Evolutionary conservation across 2,888 invertebrate species (phyloP), one percentile per base, ranked within the genome.

Genomic region (Salpingus planirostris): DNA sequence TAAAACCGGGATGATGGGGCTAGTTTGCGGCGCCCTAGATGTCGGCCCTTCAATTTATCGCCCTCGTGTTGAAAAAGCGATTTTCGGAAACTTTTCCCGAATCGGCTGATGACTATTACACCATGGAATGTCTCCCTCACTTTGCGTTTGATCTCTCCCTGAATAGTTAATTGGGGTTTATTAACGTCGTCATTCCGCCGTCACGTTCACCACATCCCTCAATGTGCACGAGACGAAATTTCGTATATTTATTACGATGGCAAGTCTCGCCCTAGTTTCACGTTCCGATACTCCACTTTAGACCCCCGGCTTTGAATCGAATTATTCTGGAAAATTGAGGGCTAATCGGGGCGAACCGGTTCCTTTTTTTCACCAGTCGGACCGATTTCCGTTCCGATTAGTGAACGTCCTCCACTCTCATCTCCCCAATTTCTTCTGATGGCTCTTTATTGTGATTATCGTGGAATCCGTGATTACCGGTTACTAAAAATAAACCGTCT

Each of bases 131-230:
- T 18, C 18, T 18, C 18, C 18, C 23, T 33, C n/a, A n/a, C n/a
- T n/a, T n/a, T n/a, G n/a, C n/a, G n/a, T n/a, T n/a, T n/a, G 33
- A 27, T 27, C 23, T 33, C 24, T 14, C 22, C 24, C 21, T 33
- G 27, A 33, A 28, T 23, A 18, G 14, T 28, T 28, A 28, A 27
- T 28, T 33, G 27, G 13, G 33, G 31, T 33, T 33, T 33, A 28
- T 26, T 27, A 26, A 22, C 14, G 22, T 27, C 27, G 10, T 31
- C 21, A 26, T 10, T 5, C 24, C 24, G 5, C 6, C 8, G 18
- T 18, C 18, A 18, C 8, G 8, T 18, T 8, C 18, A n/a, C n/a
- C n/a, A n/a, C n/a, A n/a, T n/a, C 18, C 18, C 8, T 18, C 18
- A 7, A 7, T 18, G 18, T 18, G 18, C 8, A 7, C 8, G 18